Evolutionary conservation across 1,140 invertebrate species (phyloP), one percentile per base, ranked within the genome.

Genomic region (Bombyx mandarina): DNA sequence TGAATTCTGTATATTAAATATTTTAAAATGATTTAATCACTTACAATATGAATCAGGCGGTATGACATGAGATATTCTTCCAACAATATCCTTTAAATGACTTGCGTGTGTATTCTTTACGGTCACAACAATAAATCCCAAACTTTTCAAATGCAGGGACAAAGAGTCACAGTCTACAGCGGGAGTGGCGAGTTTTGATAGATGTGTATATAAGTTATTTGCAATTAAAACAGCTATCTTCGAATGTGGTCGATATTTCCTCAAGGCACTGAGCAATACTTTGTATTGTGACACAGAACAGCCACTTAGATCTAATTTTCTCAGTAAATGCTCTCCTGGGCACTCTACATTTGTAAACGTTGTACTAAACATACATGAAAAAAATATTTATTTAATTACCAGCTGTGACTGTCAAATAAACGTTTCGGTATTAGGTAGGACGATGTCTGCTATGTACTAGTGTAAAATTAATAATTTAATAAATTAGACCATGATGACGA

Each of bases 41-140:
- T 85, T 78, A 88, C 87, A 82, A 61, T 88, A 88, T 45, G 84
- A 79, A 65, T 86, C 67, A 58, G 77, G 65, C 10, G 79, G 78
- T 60, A 87, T 70, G 0, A 65, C 26, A 44, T 62, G 49, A 63
- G 81, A 73, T 22, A 81, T 61, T 45, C 70, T 63, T 7, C 43
- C 55, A 46, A 88, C 64, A 54, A 79, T 69, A 51, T 55, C 60
- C 58, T 78, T 86, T 22, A 88, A 68, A 47, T 67, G 51, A 9
- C 43, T 35, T 60, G 67, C 77, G 6, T 56, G 68, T 42, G 76
- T 73, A 66, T 88, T 81, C 54, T 75, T 81, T 46, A 88, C 65
- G 48, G 63, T 67, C 6, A 88, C 60, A 4, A 76, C 68, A 48
- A 83, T 69, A 68, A 88, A 88, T 3, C 79, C 87, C 52, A 86